These are phyloP conservation scores for Apamea anceps DNA, from an alignment of 2,888 invertebrate species.

Conservation along the genomic window DNA sequence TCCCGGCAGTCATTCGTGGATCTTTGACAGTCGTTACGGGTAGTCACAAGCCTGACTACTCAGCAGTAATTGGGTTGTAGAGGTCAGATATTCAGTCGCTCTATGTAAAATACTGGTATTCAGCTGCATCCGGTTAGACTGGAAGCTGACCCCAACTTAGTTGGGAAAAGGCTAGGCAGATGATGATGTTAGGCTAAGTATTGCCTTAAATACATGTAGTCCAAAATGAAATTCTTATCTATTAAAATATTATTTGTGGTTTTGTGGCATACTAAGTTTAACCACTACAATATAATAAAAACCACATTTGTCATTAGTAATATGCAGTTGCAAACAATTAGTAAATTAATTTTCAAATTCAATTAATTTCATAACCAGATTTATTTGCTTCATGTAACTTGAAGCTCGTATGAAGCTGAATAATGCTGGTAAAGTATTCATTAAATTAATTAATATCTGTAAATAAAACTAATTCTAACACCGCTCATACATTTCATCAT, in stretches of 20 bases:
- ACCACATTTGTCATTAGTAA: conserved; percentile 16
- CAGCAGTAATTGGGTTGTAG: too few relatives aligned
- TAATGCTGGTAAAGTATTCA: conserved; percentile 5
- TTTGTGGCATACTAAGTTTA: not conserved
- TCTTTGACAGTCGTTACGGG: too few relatives aligned
- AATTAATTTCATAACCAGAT: not conserved
- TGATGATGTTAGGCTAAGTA: too few relatives aligned
- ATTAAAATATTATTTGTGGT: not conserved
- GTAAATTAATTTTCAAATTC: conserved; percentile 5
- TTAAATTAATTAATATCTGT: not conserved
- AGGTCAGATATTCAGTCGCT: too few relatives aligned
- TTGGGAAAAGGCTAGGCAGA: too few relatives aligned
- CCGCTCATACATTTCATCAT: too few relatives aligned
- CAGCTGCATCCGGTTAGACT: too few relatives aligned
- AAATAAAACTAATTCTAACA: too few relatives aligned
- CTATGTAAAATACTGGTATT: too few relatives aligned
- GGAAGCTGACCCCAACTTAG: too few relatives aligned
- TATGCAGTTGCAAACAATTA: conserved; percentile 5
- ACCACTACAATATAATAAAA: not conserved
- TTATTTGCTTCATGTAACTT: not conserved
- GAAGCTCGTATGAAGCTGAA: not conserved
- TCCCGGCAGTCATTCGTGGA: too few relatives aligned
- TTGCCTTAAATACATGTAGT: not conserved
- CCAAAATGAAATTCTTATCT: not conserved
- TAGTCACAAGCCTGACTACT: too few relatives aligned